Evolutionary conservation across 1,140 invertebrate species (phyloP), one percentile per base, ranked within the genome.

Genomic region (Dinoponera quadriceps): DNA sequence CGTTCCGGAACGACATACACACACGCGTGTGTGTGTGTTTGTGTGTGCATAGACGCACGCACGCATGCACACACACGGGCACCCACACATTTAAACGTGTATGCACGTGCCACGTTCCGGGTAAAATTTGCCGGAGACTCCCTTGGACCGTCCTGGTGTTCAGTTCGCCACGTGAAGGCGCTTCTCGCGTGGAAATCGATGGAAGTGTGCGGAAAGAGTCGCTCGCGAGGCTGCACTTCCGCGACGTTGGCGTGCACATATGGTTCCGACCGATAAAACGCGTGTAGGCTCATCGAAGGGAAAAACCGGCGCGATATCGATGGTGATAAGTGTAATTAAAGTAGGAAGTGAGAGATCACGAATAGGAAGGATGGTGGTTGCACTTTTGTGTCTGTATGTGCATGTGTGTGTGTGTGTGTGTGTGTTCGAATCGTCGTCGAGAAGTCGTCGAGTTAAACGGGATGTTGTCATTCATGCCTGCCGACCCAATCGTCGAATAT

Each of bases 91-190:
- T 57, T 63, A 14, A 59, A 75, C 78, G 72, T 62, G 66, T 22
- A 69, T 80, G 29, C 22, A 49, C 49, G 20, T 20, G 18, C 13
- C 13, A 57, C 25, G 59, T 33, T 27, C 69, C 27, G 16, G 27
- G 33, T 48, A 59, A 75, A 84, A 87, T 87, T 87, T 74, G 55
- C 62, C 57, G 49, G 82, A 73, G 85, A 83, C 57, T 72, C 57
- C 25, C 54, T 68, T 60, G 51, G 22, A 27, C 33, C 48, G 54
- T 75, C 44, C 54, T 66, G 48, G 20, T 44, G 22, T 55, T 73
- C 44, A 22, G 57, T 55, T 62, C 49, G 68, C 29, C 73, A 86
- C 69, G 82, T 74, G 54, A 33, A 73, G 18, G 51, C n/a, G 27
- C 65, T 20, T 18, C 14, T 25, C n/a, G 7, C 2, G 65, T 33